These are phyloP conservation scores for Adineta ricciae DNA, from an alignment of 2,888 invertebrate genomes.

Conservation along the genomic window DNA sequence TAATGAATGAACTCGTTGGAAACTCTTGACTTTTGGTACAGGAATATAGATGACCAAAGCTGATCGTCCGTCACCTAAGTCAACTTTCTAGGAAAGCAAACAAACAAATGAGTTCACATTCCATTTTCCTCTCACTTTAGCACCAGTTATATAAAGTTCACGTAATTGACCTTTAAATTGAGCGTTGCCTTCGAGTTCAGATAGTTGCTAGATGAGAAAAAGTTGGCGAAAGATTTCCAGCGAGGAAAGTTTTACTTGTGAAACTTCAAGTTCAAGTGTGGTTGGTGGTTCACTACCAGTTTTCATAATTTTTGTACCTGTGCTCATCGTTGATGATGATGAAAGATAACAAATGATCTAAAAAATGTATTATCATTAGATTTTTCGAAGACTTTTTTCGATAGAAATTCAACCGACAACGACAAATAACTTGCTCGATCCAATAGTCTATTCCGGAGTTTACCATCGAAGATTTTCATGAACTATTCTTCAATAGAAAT, in stretches of 20 bases:
- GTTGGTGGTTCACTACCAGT: conserved; percentile 19
- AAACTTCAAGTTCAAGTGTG: conserved; percentile 5
- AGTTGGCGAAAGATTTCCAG: not conserved
- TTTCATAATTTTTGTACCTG: not conserved
- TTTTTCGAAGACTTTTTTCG: not conserved
- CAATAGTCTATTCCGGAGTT: not conserved
- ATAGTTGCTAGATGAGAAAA: not conserved
- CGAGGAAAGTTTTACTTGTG: not conserved
- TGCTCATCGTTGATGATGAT: not conserved
- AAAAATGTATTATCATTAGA: not conserved
- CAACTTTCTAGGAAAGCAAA: conserved; percentile 57
- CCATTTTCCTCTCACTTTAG: conserved; percentile 54
- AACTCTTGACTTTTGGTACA: conserved; percentile 88
- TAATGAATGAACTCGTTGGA: conserved; percentile 92
- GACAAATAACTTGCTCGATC: not conserved
- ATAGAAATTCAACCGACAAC: not conserved
- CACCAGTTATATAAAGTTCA: conserved; percentile 85
- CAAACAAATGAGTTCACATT: not conserved
- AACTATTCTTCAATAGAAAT: not conserved
- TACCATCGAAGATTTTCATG: not conserved
- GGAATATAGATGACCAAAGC: conserved; percentile 96
- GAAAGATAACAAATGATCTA: not conserved
- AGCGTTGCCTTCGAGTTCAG: not conserved
- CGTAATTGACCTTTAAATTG: conserved; percentile 75
- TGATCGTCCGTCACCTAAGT: conserved; percentile 72